These are phyloP conservation scores for Drosophila kurseongensis DNA, from an alignment of 1,140 invertebrate species.

Conservation along the genomic window DNA sequence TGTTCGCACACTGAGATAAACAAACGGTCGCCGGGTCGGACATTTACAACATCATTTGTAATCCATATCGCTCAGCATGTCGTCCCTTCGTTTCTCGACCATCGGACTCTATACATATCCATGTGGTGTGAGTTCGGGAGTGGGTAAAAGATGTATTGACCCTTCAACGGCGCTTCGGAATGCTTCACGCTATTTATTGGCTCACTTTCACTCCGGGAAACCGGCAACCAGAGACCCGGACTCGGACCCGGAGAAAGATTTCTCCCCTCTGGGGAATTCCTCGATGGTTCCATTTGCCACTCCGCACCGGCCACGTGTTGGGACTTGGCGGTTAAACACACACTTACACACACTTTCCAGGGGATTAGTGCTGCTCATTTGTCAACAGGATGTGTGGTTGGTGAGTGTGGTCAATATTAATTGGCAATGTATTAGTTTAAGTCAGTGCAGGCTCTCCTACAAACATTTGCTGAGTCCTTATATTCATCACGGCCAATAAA, in stretches of 20 bases:
- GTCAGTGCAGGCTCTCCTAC: slow-evolving; percentile 22
- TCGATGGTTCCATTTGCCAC: slow-evolving; percentile 38
- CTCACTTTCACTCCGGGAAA: slow-evolving; percentile 69
- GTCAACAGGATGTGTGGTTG: slow-evolving; percentile 63
- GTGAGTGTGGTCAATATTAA: slow-evolving; percentile 65
- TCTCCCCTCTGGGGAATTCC: slow-evolving; percentile 63
- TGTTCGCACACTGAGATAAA: slow-evolving; percentile 28
- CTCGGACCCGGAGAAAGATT: slow-evolving; percentile 37
- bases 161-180: slow-evolving; percentile 71
- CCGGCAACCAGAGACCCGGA: slow-evolving; percentile 11
- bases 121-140: slow-evolving; percentile 19
- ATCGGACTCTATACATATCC: background rate
- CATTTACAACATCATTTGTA: slow-evolving; percentile 84
- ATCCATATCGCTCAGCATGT: slow-evolving; percentile 83
- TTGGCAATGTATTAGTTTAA: slow-evolving; percentile 66
- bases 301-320: slow-evolving; percentile 66
- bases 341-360: slow-evolving; percentile 38
- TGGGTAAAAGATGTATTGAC: slow-evolving; percentile 77
- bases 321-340: slow-evolving; percentile 70
- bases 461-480: background rate
- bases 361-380: slow-evolving; percentile 75
- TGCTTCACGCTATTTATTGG: slow-evolving; percentile 82
- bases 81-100: slow-evolving; percentile 43
- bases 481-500: background rate
- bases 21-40: slow-evolving; percentile 34